Base-by-base conservation (phyloP, 2,888 invertebrate genomes). In the Lysandra bellargus region DNA sequence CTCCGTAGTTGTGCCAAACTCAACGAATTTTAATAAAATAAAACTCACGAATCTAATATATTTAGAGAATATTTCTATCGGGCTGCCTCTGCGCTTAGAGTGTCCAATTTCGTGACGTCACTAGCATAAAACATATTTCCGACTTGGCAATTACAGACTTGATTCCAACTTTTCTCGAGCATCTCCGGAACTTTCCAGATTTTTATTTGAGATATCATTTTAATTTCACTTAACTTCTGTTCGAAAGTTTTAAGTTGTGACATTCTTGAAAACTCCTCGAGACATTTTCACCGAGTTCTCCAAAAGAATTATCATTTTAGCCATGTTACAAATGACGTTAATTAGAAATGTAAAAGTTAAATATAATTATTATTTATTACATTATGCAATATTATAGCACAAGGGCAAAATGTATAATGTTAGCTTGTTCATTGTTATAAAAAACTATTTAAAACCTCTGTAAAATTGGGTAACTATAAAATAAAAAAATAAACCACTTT, bases 201-300 rank as follows among this genome's bases (percentile, higher is more conserved):
- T 73, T 73, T 73, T 73, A 73, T 73, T 73, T 40, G 73, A 73
- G 73, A 73, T 73, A 73, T 73, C 40, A 73, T 73, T 73, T 73
- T 73, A 73, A 73, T 73, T 73, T 73, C 23, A 73, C 64, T 64
- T 30, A 64, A 64, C 64, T 30, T 64, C 64, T 64, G 64, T 64
- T 64, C 12, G 64, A 30, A 64, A 64, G 64, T 64, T 64, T 64
- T 64, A 23, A 64, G 64, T 64, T 64, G 17, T 30, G 30, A 64
- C 64, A 61, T 61, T 64, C 61, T n/a, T 23, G 23, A 61, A 61
- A 61, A 61, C 61, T 61, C 64, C 30, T 64, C 64, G 30, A 30
- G 30, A 30, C 14, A 23, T 61, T 61, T 30, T 64, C 30, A 30
- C 9, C 12, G 30, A 64, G 3, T 30, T 64, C 12, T 23, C 7